Conservation (phyloP, 2,113 vertebrate species). For the Planiliza haematocheilus region DNA sequence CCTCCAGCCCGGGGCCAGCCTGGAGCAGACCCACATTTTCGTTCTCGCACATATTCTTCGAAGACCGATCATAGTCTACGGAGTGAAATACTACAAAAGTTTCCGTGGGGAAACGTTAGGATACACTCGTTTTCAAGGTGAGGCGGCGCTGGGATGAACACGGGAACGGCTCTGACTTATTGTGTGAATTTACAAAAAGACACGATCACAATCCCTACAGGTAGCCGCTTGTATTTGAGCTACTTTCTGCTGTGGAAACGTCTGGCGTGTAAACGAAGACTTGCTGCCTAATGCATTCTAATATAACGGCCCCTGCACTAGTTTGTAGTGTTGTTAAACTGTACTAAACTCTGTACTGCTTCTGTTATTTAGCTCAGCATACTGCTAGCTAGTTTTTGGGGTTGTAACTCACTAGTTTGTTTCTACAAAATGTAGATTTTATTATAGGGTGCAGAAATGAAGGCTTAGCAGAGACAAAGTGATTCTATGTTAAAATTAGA, state of each 20-base stretch:
- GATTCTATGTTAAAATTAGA: not conserved
- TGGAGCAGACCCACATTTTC: slow-evolving; percentile 99
- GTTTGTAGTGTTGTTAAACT: not conserved
- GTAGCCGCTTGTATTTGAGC: not conserved
- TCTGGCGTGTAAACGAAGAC: too few species aligned
- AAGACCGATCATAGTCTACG: slow-evolving; percentile 99
- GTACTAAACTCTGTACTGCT: too few species aligned
- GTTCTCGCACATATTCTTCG: slow-evolving; percentile 99
- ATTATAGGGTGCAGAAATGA: too few species aligned
- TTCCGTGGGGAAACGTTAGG: slow-evolving; percentile 98
- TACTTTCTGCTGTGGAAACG: not conserved
- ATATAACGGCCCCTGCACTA: too few species aligned
- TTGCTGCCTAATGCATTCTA: too few species aligned
- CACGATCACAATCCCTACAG: not conserved
- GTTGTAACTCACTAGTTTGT: too few species aligned
- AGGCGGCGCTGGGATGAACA: slow-evolving; percentile 47
- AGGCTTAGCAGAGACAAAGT: not conserved
- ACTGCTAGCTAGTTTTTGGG: too few species aligned
- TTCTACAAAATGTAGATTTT: too few species aligned
- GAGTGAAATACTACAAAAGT: slow-evolving; percentile 99
- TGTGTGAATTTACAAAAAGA: not conserved
- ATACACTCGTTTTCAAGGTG: slow-evolving; percentile 99
- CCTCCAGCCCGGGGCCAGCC: slow-evolving; percentile 93
- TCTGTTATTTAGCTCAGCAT: too few species aligned
- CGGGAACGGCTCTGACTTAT: not conserved